Evolutionary conservation across 2,113 vertebrate species (phyloP).

Genomic region (Scartelaos histophorus): DNA sequence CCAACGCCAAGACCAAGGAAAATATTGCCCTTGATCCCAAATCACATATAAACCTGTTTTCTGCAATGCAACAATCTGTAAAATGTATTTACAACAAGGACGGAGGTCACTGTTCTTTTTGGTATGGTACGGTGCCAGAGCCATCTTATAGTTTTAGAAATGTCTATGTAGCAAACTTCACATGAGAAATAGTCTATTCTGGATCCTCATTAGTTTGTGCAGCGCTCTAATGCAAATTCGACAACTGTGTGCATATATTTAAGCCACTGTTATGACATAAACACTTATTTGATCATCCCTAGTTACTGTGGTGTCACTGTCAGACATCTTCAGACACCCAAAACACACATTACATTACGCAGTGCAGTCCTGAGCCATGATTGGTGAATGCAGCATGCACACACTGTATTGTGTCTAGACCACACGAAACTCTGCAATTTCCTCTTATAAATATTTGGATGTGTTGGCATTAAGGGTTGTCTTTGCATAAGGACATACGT

Average conservation of each 20-base stretch:
- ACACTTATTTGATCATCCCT: slow-evolving; percentile 31
- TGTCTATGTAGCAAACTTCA: too few relatives aligned
- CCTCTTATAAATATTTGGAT: slow-evolving; percentile 69
- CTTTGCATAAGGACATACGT: slow-evolving; percentile 13
- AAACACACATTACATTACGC: slow-evolving; percentile 44
- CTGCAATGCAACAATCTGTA: too few relatives aligned
- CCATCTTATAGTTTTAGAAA: not conserved
- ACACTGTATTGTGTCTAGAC: slow-evolving; percentile 53
- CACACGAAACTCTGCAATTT: slow-evolving; percentile 66
- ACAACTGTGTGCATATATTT: not conserved
- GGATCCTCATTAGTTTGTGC: not conserved
- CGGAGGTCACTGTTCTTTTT: too few relatives aligned
- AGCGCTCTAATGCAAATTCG: not conserved
- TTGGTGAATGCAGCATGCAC: slow-evolving; percentile 34
- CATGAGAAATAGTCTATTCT: not conserved
- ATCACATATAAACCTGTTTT: too few relatives aligned
- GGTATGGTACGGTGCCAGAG: not conserved
- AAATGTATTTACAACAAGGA: too few relatives aligned
- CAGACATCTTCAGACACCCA: slow-evolving; percentile 44
- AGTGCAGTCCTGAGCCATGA: slow-evolving; percentile 38
- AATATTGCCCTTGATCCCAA: too few relatives aligned
- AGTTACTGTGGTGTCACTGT: slow-evolving; percentile 10
- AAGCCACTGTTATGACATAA: slow-evolving; percentile 27
- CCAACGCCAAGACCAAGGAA: too few relatives aligned
- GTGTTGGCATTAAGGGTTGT: slow-evolving; percentile 44